A percentile compares a stretch with the other conserved stretches of the same genome.
These are phyloP conservation scores for Phainopepla nitens DNA, from an alignment of 2,113 vertebrate genomes.

Conservation along the genomic window DNA sequence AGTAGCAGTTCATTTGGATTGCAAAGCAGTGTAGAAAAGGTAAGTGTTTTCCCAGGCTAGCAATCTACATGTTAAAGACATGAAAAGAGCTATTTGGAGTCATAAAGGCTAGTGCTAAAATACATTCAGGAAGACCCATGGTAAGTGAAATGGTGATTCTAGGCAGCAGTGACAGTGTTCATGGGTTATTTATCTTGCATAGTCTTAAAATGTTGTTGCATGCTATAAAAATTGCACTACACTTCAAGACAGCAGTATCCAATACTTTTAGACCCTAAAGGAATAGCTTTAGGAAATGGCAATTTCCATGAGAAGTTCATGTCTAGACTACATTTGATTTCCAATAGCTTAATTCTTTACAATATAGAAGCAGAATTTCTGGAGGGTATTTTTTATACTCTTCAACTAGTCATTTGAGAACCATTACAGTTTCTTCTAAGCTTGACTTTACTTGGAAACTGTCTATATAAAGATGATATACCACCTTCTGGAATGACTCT, in stretches of 20 bases:
- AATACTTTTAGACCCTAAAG: not conserved
- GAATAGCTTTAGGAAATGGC: not conserved
- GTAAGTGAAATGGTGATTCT: not conserved
- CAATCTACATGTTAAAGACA: conserved; percentile 45
- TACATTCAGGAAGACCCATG: not conserved
- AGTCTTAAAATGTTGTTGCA: not conserved
- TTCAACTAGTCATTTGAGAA: conserved; percentile 3
- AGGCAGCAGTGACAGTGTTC: not conserved
- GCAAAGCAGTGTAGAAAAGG: not conserved
- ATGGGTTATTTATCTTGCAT: not conserved
- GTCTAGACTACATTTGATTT: not conserved
- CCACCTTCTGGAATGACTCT: not conserved
- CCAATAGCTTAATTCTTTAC: conserved; percentile 5
- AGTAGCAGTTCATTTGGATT: conserved; percentile 42
- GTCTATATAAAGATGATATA: not conserved
- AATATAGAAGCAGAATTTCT: conserved; percentile 8
- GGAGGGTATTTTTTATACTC: not conserved
- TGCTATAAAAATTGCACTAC: not conserved
- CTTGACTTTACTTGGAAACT: not conserved
- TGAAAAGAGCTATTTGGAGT: not conserved
- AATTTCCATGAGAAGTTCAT: not conserved
- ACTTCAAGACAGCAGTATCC: not conserved
- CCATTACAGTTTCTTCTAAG: not conserved
- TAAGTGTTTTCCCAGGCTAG: conserved; percentile 22
- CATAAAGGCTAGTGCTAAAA: not conserved